Percentiles rank a stretch among this genome's conserved stretches.
phyloP scores from a whole-genome alignment of 64 coral and sea anemone genomes.

The Montipora efflorescens region DNA sequence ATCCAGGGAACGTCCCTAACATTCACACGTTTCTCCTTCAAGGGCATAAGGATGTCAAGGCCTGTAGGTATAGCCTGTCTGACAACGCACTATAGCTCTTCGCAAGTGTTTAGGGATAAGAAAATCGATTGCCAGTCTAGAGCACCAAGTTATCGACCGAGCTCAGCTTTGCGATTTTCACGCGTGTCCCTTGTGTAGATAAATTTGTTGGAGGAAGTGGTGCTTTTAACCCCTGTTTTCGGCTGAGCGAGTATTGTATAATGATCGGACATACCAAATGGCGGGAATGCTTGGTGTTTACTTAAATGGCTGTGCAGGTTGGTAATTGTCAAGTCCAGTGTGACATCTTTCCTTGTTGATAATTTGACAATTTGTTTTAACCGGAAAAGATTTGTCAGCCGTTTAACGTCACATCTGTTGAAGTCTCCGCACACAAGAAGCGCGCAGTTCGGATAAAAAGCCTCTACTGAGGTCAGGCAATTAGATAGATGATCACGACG shows the following conservation, averaged over 20 bases:
- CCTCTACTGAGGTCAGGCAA: conserved; percentile 3
- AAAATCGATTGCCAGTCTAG: too few relatives aligned
- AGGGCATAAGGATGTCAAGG: too few relatives aligned
- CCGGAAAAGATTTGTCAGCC: background rate
- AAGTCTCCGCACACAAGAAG: conserved; percentile 1
- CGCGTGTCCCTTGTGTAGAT: too few relatives aligned
- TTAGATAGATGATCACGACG: background rate
- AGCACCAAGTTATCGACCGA: too few relatives aligned
- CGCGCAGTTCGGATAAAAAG: background rate
- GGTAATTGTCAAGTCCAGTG: conserved; percentile 35
- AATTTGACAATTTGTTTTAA: conserved; percentile 37
- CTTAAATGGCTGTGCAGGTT: conserved; percentile 12
- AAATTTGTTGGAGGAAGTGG: background rate
- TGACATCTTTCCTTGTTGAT: conserved; percentile 11
- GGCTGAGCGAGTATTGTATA: conserved; percentile 13
- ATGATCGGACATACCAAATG: conserved; percentile 27
- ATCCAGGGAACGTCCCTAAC: too few relatives aligned
- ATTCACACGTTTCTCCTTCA: too few relatives aligned
- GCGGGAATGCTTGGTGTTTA: background rate
- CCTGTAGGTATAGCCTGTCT: too few relatives aligned
- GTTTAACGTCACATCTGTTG: background rate
- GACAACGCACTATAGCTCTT: too few relatives aligned
- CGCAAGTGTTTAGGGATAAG: too few relatives aligned
- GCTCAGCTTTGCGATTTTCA: too few relatives aligned
- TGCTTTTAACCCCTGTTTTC: conserved; percentile 5